Evolutionary conservation across 2,888 invertebrate species (phyloP).

Genomic region (Calliphora vomitoria): DNA sequence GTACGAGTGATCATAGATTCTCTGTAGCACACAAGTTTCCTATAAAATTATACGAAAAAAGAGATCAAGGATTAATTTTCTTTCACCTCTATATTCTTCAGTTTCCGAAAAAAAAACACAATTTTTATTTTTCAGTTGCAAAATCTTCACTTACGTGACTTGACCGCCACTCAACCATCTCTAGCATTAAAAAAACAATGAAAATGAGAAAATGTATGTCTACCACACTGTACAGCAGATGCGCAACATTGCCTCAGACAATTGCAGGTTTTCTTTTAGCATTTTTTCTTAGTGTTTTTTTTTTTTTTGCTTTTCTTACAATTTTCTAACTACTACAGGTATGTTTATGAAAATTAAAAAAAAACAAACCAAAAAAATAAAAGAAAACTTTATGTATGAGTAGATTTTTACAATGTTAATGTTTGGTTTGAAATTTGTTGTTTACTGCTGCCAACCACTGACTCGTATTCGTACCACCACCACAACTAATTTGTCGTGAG

Average conservation of each 20-base stretch:
- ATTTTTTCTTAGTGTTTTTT: slow-evolving; percentile 50
- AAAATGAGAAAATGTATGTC: slow-evolving; percentile 15
- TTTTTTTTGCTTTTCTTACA: slow-evolving; percentile 45
- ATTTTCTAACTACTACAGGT: slow-evolving; percentile 39
- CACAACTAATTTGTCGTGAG: slow-evolving; percentile 73
- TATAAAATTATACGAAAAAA: no score
- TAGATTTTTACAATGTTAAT: slow-evolving; percentile 53
- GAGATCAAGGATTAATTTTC: no score
- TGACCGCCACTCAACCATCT: slow-evolving; percentile 4
- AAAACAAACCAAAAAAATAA: not conserved
- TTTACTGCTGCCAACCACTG: not conserved
- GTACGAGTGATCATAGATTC: no score
- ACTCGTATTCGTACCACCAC: slow-evolving; percentile 8
- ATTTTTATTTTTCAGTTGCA: no score
- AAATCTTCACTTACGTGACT: not conserved
- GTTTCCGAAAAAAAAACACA: no score
- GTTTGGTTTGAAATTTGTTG: slow-evolving; percentile 43
- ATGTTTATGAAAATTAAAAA: not conserved
- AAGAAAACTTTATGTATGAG: slow-evolving; percentile 67
- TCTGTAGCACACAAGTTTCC: no score
- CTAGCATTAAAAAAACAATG: not conserved
- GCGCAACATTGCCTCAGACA: slow-evolving; percentile 64
- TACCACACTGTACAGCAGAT: slow-evolving; percentile 35
- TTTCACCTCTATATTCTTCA: no score
- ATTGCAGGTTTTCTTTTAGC: slow-evolving; percentile 59